These are phyloP conservation scores for Hyles vespertilio DNA, from an alignment of 1,140 invertebrate genomes.

Conservation along the genomic window DNA sequence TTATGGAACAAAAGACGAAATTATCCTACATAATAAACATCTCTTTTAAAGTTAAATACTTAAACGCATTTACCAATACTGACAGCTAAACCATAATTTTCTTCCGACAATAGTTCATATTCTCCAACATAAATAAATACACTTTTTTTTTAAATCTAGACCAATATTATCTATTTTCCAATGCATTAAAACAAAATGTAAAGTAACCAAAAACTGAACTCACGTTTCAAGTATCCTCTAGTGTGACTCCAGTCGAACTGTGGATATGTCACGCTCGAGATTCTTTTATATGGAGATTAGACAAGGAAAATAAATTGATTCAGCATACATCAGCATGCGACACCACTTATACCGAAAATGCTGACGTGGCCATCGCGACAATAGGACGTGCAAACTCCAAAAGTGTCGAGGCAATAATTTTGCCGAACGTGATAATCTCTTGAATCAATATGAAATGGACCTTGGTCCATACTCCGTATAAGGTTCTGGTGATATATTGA, in stretches of 20 bases:
- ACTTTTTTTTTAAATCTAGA: too few relatives aligned
- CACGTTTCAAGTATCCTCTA: constrained; percentile 25
- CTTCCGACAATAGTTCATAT: too few relatives aligned
- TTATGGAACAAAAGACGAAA: too few relatives aligned
- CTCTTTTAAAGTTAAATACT: too few relatives aligned
- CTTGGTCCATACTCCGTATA: neutral
- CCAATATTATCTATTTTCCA: too few relatives aligned
- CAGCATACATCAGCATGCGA: constrained; percentile 11
- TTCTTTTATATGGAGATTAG: constrained; percentile 15
- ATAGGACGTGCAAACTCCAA: constrained; percentile 21
- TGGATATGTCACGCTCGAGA: neutral
- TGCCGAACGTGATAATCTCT: constrained; percentile 16
- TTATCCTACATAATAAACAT: too few relatives aligned
- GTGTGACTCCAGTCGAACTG: constrained; percentile 22
- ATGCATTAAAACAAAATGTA: too few relatives aligned
- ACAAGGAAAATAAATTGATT: constrained; percentile 6
- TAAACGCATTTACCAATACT: too few relatives aligned
- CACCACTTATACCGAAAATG: neutral
- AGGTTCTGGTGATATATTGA: too few relatives aligned
- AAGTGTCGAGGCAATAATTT: constrained; percentile 7
- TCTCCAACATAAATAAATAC: too few relatives aligned
- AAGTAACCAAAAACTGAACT: constrained; percentile 8
- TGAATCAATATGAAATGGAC: constrained; percentile 4
- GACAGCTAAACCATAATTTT: too few relatives aligned
- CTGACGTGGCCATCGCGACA: constrained; percentile 17